phyloP scores from a whole-genome alignment of 2,888 invertebrate genomes.

The Mythimna pallens region DNA sequence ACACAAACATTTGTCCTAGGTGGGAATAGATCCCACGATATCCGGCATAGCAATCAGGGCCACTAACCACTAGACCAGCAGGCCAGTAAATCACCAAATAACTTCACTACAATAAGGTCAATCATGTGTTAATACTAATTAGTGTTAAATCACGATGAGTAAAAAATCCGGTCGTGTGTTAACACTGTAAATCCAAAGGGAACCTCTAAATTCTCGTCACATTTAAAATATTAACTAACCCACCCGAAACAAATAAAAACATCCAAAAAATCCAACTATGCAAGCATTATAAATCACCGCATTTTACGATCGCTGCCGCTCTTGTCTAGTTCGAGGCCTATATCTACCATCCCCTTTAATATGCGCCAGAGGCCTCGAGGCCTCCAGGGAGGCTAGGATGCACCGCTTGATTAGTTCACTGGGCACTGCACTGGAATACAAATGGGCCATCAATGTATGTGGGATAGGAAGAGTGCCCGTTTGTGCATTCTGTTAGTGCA shows the following conservation, averaged over 20 bases:
- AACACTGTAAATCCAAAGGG: not conserved
- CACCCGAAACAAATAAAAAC: not conserved
- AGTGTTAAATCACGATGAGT: too few species aligned
- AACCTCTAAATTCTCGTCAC: not conserved
- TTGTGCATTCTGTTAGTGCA: conserved; percentile 54
- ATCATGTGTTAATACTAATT: too few species aligned
- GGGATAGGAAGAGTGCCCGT: conserved; percentile 53
- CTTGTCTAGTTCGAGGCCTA: conserved; percentile 10
- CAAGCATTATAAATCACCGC: conserved; percentile 22
- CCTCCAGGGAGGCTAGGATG: conserved; percentile 61
- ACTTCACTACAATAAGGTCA: too few species aligned
- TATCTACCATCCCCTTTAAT: conserved; percentile 48
- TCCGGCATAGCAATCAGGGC: too few species aligned
- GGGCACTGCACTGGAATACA: conserved; percentile 54
- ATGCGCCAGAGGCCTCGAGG: conserved; percentile 56
- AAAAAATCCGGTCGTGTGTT: too few species aligned
- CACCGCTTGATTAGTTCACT: conserved; percentile 64
- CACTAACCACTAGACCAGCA: too few species aligned
- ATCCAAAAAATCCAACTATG: conserved; percentile 10
- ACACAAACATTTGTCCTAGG: too few species aligned
- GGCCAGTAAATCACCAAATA: too few species aligned
- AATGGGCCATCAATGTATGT: conserved; percentile 55
- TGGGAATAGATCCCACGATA: too few species aligned
- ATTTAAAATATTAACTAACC: conserved; percentile 5
- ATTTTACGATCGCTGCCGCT: conserved; percentile 49